These are phyloP conservation scores for Catocala fraxini DNA, from an alignment of 2,888 invertebrate genomes.

Conservation along the genomic window DNA sequence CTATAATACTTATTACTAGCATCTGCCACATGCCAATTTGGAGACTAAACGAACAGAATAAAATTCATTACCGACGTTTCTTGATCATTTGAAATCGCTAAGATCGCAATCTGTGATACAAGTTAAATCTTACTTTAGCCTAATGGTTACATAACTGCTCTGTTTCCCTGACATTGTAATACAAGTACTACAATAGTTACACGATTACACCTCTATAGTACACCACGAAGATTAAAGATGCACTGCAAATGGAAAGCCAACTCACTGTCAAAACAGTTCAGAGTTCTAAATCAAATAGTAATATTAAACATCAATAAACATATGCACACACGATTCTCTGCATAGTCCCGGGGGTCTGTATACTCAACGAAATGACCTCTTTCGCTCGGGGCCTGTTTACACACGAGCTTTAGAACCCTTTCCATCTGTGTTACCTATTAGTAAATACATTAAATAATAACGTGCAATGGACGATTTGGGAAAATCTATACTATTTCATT, in stretches of 20 bases:
- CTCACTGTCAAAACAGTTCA: constrained; percentile 20
- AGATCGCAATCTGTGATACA: too few relatives aligned
- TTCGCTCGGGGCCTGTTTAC: constrained; percentile 22
- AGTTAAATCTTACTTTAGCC: too few relatives aligned
- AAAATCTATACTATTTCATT: too few relatives aligned
- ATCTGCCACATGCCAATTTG: too few relatives aligned
- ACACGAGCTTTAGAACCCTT: constrained; percentile 13
- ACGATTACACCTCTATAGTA: background rate
- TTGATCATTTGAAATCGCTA: too few relatives aligned
- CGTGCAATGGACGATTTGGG: constrained; percentile 8
- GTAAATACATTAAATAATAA: constrained; percentile 31
- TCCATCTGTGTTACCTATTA: constrained; percentile 20
- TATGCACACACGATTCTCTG: constrained; percentile 33
- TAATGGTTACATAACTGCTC: too few relatives aligned
- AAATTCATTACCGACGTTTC: too few relatives aligned
- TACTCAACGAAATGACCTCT: constrained; percentile 41
- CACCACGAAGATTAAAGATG: constrained; percentile 5
- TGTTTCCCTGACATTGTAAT: too few relatives aligned
- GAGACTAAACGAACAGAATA: too few relatives aligned
- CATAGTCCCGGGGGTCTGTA: constrained; percentile 26
- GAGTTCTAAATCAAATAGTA: constrained; percentile 35
- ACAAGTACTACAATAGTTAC: background rate
- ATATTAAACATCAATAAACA: constrained; percentile 41
- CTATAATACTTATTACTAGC: too few relatives aligned
- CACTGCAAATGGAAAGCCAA: constrained; percentile 13